A percentile compares a stretch with the other conserved stretches of the same genome.
Conservation (phyloP, 1,140 invertebrate species). For the Tetramorium parvispinum region DNA sequence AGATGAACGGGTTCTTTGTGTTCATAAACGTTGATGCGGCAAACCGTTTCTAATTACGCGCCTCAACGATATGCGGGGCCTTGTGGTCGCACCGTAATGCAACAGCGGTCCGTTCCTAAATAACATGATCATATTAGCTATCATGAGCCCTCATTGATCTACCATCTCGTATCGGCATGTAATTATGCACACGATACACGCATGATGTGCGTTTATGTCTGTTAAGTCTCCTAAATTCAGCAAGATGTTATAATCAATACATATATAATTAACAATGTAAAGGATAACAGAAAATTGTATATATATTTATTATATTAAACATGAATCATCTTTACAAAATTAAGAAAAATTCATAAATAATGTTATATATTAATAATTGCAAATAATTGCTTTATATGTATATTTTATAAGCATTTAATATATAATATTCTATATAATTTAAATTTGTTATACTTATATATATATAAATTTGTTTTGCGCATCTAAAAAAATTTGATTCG, state of each 20-base stretch:
- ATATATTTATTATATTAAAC: background rate
- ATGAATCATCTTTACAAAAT: background rate
- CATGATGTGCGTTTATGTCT: background rate
- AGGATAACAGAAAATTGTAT: background rate
- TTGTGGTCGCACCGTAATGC: conserved; percentile 72
- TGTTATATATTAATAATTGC: background rate
- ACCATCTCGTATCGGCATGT: background rate
- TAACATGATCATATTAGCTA: conserved; percentile 60
- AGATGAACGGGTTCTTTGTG: conserved; percentile 58
- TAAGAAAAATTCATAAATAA: background rate
- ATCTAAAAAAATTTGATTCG: background rate
- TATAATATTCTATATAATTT: background rate
- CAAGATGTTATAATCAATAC: background rate
- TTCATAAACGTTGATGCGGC: conserved; percentile 43
- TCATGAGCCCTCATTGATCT: conserved; percentile 52
- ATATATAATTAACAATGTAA: background rate
- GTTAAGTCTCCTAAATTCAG: background rate
- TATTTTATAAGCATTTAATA: background rate
- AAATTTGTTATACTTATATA: background rate
- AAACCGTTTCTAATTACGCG: conserved; percentile 64
- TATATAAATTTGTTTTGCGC: background rate
- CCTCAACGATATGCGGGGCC: conserved; percentile 77
- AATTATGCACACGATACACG: background rate
- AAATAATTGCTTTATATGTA: background rate
- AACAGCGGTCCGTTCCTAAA: conserved; percentile 12